Evolutionary conservation across 2,888 invertebrate genomes (phyloP).

Genomic region (Liodrosophila aerea): DNA sequence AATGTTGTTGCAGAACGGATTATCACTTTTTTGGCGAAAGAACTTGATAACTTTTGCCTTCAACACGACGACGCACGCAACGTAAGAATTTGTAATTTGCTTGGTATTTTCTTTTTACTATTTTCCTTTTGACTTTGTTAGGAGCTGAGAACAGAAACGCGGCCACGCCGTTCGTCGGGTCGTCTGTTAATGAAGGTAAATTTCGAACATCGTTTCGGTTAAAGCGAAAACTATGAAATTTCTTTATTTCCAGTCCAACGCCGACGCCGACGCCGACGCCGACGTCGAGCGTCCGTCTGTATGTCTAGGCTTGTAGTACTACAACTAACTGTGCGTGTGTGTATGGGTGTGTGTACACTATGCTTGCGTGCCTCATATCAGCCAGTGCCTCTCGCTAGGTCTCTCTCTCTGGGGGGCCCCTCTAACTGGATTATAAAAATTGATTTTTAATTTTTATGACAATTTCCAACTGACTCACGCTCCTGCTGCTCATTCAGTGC

Average conservation of each 20-base stretch:
- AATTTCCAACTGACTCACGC: constrained; percentile 72
- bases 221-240: constrained; percentile 75
- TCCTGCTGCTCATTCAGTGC: constrained; percentile 8
- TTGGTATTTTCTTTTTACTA: not conserved
- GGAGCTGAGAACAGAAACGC: constrained; percentile 45
- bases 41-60: constrained; percentile 1
- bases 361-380: constrained; percentile 51
- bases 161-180: constrained; percentile 69
- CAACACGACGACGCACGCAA: constrained; percentile 44
- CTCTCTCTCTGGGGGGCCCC: constrained; percentile 25
- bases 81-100: constrained; percentile 5
- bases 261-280: constrained; percentile 29
- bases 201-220: constrained; percentile 74
- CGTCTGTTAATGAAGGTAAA: constrained; percentile 78
- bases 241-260: constrained; percentile 69
- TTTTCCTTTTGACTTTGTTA: constrained; percentile 10
- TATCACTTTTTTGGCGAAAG: constrained; percentile 16
- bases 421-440: constrained; percentile 81
- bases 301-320: constrained; percentile 14
- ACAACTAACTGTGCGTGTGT: constrained; percentile 16
- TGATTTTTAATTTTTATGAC: constrained; percentile 81
- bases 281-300: constrained; percentile 22
- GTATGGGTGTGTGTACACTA: constrained; percentile 35
- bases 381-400: constrained; percentile 16
- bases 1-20: constrained; percentile 28